A percentile compares a stretch with the other conserved stretches of the same genome.
Evolutionary conservation across 1,140 invertebrate genomes (phyloP).

Genomic region (Sinella curviseta): DNA sequence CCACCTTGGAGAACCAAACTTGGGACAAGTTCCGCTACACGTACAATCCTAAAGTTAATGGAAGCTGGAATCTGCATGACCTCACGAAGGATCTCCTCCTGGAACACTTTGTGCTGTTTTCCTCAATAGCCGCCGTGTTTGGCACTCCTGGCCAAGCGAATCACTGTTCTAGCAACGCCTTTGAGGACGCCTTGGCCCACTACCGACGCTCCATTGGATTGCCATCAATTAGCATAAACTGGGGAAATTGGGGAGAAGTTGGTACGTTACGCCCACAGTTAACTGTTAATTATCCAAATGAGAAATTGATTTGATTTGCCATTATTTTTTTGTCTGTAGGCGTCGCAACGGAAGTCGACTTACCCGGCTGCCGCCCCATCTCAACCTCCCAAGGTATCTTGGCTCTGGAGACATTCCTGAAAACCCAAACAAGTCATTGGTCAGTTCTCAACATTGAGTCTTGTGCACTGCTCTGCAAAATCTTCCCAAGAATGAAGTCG

Average conservation of each 20-base stretch:
- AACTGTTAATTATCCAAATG: neutral
- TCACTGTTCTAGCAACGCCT: neutral
- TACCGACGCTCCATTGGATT: neutral
- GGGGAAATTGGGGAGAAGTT: constrained; percentile 5
- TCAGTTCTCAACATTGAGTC: neutral
- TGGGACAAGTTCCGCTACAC: neutral
- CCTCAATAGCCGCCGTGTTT: neutral
- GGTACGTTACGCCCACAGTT: neutral
- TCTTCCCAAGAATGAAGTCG: neutral
- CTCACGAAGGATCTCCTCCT: neutral
- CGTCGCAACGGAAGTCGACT: neutral
- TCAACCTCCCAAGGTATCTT: neutral
- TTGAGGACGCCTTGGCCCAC: constrained; percentile 10
- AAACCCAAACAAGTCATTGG: neutral
- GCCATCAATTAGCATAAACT: neutral
- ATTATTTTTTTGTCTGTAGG: neutral
- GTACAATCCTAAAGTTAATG: neutral
- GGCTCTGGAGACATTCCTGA: neutral
- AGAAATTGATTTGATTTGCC: neutral
- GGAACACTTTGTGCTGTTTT: neutral
- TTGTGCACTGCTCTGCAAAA: neutral
- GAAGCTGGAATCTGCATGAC: neutral
- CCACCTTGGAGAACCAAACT: neutral
- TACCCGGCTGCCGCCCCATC: neutral
- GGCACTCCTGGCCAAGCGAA: neutral